Evolutionary conservation across 2,797 vertebrate genomes (phyloP), one percentile per base, ranked within the genome.

Genomic region (Cottoperca gobio): DNA sequence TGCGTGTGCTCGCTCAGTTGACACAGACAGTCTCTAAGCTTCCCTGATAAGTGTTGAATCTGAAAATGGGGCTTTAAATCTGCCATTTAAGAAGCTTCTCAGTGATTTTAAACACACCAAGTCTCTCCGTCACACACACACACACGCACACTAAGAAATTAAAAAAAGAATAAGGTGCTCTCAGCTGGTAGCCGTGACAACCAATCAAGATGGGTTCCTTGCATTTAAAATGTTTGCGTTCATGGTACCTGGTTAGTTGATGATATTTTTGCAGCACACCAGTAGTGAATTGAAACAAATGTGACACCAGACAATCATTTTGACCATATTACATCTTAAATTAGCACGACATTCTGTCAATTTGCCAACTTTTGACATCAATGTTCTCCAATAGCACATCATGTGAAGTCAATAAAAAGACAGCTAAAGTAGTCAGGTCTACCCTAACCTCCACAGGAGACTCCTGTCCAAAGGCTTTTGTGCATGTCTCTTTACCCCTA

Each of bases 401-500:
- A 14, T 14, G 14, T 39, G 24, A 57, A 77, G 78, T 77, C 62
- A 58, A 74, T 70, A 46, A 59, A 70, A 68, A 67, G 43, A 17
- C 43, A 64, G 37, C 65, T 45, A 8, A 58, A 75, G 73, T 5
- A 23, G 52, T 79, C 43, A 53, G n/a, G 10, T 57, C 28, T 59
- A 9, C 12, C 9, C 52, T 79, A 64, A 55, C 17, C 33, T 52
- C 65, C 19, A 35, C 54, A 58, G 46, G 69, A 13, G 24, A 61
- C 52, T 24, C 37, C 61, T 16, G 35, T 75, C 71, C 61, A 43
- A 4, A 50, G 42, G 31, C 82, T 71, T 83, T 79, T 85, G 72
- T 86, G 50, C 26, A 2, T 37, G 55, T 76, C 67, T 82, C 63
- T 78, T 49, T 73, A 58, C 80, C 84, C 90, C 86, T 79, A 84